Evolutionary conservation across 2,888 invertebrate species (phyloP).

Genomic region (Drosophila ustulata): DNA sequence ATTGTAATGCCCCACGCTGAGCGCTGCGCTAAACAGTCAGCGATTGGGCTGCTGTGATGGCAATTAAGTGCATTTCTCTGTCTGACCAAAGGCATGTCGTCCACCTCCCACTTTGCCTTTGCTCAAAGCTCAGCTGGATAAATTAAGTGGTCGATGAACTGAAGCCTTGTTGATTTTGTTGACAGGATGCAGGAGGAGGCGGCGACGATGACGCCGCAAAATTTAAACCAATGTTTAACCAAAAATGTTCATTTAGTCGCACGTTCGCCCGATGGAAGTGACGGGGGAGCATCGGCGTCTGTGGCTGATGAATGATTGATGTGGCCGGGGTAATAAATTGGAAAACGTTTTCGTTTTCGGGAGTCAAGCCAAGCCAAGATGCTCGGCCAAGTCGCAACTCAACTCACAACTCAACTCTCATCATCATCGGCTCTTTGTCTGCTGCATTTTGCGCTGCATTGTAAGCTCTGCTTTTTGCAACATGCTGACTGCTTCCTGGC

Average conservation of each 20-base stretch:
- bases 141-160: constrained; percentile 84
- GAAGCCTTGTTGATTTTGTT: constrained; percentile 81
- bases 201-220: constrained; percentile 75
- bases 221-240: constrained; percentile 82
- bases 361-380: constrained; percentile 49
- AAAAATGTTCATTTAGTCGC: constrained; percentile 82
- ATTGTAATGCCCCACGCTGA: constrained; percentile 47
- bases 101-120: constrained; percentile 66
- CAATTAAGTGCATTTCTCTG: constrained; percentile 82
- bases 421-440: constrained; percentile 37
- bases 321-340: constrained; percentile 81
- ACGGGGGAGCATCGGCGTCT: constrained; percentile 34
- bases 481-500: constrained; percentile 18
- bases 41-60: constrained; percentile 43
- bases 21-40: constrained; percentile 43
- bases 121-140: constrained; percentile 82
- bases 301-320: constrained; percentile 74
- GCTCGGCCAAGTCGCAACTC: constrained; percentile 29
- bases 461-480: constrained; percentile 46
- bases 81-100: constrained; percentile 74
- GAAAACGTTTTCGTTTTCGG: constrained; percentile 78
- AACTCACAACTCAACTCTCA: constrained; percentile 13
- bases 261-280: constrained; percentile 46
- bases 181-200: constrained; percentile 53
- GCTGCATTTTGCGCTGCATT: constrained; percentile 29